Percentiles rank a stretch among this genome's conserved stretches.
Evolutionary conservation across 2,888 invertebrate species (phyloP).

Genomic region (Glyphotaelius pellucidus): DNA sequence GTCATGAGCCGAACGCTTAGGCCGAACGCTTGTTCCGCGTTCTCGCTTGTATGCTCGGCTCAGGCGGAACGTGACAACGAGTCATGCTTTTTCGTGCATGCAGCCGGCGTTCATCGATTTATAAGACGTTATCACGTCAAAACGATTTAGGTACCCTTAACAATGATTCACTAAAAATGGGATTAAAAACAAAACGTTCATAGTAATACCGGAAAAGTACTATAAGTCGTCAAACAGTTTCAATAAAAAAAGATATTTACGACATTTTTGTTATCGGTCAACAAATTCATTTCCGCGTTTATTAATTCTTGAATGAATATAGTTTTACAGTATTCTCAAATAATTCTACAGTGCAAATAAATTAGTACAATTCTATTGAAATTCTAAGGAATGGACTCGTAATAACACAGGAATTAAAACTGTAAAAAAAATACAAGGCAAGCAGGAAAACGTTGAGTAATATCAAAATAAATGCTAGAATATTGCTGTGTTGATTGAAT

Average conservation of each 20-base stretch:
- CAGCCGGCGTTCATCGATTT: no score
- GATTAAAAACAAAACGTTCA: neutral
- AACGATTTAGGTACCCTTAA: no score
- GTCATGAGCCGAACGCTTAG: no score
- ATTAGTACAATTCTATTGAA: neutral
- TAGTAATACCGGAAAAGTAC: neutral
- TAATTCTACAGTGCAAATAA: neutral
- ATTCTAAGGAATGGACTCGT: neutral
- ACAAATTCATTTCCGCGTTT: neutral
- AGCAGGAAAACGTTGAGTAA: neutral
- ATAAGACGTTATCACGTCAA: no score
- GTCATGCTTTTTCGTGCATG: no score
- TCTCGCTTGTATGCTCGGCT: no score
- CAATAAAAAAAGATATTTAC: neutral
- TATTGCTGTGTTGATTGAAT: neutral
- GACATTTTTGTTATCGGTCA: neutral
- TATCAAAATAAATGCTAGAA: neutral
- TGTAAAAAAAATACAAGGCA: neutral
- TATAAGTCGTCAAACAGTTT: no score
- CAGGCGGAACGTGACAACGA: no score
- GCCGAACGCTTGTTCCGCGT: no score
- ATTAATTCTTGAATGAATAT: neutral
- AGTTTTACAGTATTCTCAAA: neutral
- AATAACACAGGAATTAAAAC: neutral
- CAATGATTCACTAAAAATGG: neutral